Percentiles rank a stretch among this genome's conserved stretches.
phyloP scores from a whole-genome alignment of 2,113 vertebrate species.

The Pyxicephalus adspersus region DNA sequence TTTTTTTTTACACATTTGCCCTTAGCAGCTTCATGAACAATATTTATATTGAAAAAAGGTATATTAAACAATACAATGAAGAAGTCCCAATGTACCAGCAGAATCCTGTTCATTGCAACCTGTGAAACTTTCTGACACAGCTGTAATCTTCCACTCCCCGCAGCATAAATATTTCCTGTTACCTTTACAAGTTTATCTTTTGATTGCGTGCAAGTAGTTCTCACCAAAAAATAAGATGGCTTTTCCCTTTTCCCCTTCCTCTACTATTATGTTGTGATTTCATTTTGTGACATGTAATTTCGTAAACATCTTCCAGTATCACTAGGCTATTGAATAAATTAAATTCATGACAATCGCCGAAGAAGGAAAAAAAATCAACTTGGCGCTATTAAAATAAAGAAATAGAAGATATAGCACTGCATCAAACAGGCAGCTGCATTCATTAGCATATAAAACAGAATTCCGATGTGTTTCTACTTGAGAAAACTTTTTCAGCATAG shows the following conservation, averaged over 20 bases:
- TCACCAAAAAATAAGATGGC: background rate
- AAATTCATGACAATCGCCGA: slow-evolving; percentile 21
- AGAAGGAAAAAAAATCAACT: slow-evolving; percentile 27
- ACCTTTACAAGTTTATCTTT: background rate
- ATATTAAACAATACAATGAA: too few relatives aligned
- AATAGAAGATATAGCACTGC: slow-evolving; percentile 18
- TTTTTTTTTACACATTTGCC: too few relatives aligned
- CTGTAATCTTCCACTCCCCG: background rate
- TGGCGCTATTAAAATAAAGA: slow-evolving; percentile 30
- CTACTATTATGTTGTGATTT: background rate
- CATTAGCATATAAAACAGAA: slow-evolving; percentile 54
- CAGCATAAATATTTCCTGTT: background rate
- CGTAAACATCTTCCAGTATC: background rate
- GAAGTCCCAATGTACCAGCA: too few relatives aligned
- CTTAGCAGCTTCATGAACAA: too few relatives aligned
- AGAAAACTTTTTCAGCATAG: slow-evolving; percentile 50
- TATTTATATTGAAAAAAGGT: too few relatives aligned
- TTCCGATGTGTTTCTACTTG: slow-evolving; percentile 52
- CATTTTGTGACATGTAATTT: slow-evolving; percentile 3
- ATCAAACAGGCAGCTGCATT: slow-evolving; percentile 44
- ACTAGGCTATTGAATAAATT: slow-evolving; percentile 29
- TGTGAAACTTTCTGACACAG: too few relatives aligned
- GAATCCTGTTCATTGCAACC: too few relatives aligned
- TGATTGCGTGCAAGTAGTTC: background rate
- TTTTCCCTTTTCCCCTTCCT: background rate